phyloP scores from a whole-genome alignment of 2,888 invertebrate species.

The Eudasyphora cyanicolor region DNA sequence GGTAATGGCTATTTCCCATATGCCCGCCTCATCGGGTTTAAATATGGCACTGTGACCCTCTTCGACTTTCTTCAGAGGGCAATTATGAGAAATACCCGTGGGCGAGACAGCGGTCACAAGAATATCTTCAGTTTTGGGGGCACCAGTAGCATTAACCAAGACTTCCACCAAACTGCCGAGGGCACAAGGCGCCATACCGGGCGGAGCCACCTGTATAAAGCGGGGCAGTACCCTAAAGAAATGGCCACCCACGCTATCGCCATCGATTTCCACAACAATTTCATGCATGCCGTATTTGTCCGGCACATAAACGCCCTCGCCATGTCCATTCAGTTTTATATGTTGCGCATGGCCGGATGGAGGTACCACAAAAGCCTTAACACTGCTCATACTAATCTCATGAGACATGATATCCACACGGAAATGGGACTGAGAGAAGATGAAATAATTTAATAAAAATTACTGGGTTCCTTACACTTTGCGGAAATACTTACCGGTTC shows the following conservation, averaged over 20 bases:
- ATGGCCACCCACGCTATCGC: conserved; percentile 83
- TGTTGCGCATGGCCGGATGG: conserved; percentile 86
- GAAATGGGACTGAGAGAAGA: conserved; percentile 85
- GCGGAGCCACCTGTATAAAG: conserved; percentile 91
- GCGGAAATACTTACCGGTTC: conserved; percentile 85
- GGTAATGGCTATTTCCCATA: conserved; percentile 97
- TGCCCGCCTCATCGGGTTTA: conserved; percentile 97
- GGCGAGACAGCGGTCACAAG: conserved; percentile 96
- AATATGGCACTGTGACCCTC: conserved; percentile 97
- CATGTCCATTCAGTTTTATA: conserved; percentile 85
- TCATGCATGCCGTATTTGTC: conserved; percentile 97
- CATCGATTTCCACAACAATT: conserved; percentile 84
- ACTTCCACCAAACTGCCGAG: conserved; percentile 97
- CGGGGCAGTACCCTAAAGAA: conserved; percentile 94
- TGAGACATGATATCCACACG: conserved; percentile 86
- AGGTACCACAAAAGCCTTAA: conserved; percentile 88
- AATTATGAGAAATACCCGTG: conserved; percentile 89
- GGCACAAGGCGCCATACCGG: conserved; percentile 97
- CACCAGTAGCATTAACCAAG: conserved; percentile 92
- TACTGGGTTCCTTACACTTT: not conserved
- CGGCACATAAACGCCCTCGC: conserved; percentile 92
- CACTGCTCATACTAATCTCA: conserved; percentile 86
- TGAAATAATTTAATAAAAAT: not conserved
- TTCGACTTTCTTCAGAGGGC: conserved; percentile 91
- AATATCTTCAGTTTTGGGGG: conserved; percentile 89